These are phyloP conservation scores for Macrosoma leucophasiata DNA, from an alignment of 2,888 invertebrate genomes.

Conservation along the genomic window DNA sequence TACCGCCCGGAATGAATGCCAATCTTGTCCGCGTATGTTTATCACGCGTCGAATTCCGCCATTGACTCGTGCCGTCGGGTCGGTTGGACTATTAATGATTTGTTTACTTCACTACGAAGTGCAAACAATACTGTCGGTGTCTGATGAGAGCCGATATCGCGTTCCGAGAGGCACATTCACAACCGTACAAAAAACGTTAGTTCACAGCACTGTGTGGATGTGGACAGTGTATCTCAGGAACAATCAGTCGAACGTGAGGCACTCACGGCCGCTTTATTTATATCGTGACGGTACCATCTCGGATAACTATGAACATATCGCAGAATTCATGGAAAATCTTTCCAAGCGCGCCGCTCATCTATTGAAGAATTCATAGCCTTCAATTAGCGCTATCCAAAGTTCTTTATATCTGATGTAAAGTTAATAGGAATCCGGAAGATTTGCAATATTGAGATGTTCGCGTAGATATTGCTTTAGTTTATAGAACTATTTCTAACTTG, in stretches of 20 bases:
- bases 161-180: slow-evolving; percentile 22
- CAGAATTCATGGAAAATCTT: slow-evolving; percentile 42
- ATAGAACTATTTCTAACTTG: no score
- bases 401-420: neutral
- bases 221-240: slow-evolving; percentile 34
- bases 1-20: slow-evolving; percentile 61
- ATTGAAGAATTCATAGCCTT: slow-evolving; percentile 35
- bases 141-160: slow-evolving; percentile 15
- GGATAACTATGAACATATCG: slow-evolving; percentile 38
- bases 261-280: slow-evolving; percentile 37
- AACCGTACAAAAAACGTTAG: slow-evolving; percentile 13
- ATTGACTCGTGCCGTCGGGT: slow-evolving; percentile 44
- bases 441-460: no score
- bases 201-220: slow-evolving; percentile 25
- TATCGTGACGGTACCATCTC: slow-evolving; percentile 45
- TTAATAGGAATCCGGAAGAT: no score
- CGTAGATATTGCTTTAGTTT: no score
- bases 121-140: slow-evolving; percentile 18
- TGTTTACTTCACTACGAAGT: slow-evolving; percentile 27
- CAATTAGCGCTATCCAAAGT: slow-evolving; percentile 41
- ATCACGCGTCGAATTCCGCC: slow-evolving; percentile 46
- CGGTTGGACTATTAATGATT: slow-evolving; percentile 28
- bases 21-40: slow-evolving; percentile 51
- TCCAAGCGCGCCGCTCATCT: slow-evolving; percentile 34
- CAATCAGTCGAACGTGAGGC: slow-evolving; percentile 40